Percentiles rank a stretch among this genome's conserved stretches.
phyloP scores from a whole-genome alignment of 2,113 vertebrate genomes.

The Callipepla californica region DNA sequence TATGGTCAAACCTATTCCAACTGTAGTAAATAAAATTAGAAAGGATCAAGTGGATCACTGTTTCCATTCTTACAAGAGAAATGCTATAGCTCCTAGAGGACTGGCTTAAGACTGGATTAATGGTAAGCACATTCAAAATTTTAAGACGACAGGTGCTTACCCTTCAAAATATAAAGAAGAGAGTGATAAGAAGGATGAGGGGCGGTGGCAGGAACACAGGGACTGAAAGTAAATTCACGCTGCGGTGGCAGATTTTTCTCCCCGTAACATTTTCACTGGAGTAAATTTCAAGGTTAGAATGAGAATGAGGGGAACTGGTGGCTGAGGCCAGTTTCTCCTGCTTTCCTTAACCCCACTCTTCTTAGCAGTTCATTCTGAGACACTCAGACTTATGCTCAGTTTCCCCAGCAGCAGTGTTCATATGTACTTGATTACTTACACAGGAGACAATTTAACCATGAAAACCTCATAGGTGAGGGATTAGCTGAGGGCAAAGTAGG shows the following conservation, averaged over 20 bases:
- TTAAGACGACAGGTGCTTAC: not conserved
- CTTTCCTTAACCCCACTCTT: not conserved
- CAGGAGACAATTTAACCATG: conserved; percentile 55
- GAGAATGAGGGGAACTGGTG: not conserved
- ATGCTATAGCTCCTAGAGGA: not conserved
- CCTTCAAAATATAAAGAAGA: not conserved
- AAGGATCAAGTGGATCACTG: not conserved
- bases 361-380: not conserved
- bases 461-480: conserved; percentile 45
- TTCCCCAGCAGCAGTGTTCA: conserved; percentile 53
- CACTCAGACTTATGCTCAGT: conserved; percentile 28
- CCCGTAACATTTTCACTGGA: not conserved
- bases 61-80: not conserved
- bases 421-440: conserved; percentile 62
- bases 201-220: not conserved
- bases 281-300: not conserved
- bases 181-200: not conserved
- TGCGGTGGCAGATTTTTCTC: not conserved
- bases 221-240: not conserved
- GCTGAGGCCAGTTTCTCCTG: not conserved
- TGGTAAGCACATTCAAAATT: not conserved
- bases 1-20: not conserved
- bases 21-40: not conserved
- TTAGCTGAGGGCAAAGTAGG: conserved; percentile 53
- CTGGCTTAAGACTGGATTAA: not conserved